Base-by-base conservation (phyloP, 2,888 invertebrate species). In the Lithosia quadra region DNA sequence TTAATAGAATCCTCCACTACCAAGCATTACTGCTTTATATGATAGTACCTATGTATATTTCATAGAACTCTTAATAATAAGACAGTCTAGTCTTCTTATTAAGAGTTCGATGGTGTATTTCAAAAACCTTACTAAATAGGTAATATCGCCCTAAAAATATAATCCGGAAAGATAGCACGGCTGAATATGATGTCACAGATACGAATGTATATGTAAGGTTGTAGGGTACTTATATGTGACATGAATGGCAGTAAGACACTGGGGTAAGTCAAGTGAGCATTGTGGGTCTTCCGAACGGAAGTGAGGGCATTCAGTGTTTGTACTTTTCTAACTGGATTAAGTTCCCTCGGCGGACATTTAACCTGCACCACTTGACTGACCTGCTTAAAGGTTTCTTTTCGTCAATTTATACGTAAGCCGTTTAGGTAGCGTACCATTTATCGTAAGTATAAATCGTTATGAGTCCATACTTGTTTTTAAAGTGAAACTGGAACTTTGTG, bases 321-420 rank as follows among this genome's bases (percentile, higher is more conserved):
- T 95, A 92, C 90, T 91, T 94, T 86, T 95, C 92, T 93, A 94
- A 95, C 90, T 87, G 92, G 95, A 93, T 95, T 94, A 94, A 81
- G 86, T 88, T 83, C 73, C 81, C 86, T 84, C 82, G 36, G 74
- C 82, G 87, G 90, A 89, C 92, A 88, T 91, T 95, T 95, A 94
- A 93, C 94, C 94, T 92, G 89, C 86, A 87, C 88, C 89, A 91
- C 92, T 92, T 91, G 87, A 84, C 81, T 93, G 93, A 92, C 92
- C 92, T 86, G 92, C 90, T 94, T 90, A 90, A 81, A 88, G 94
- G 94, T 93, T 94, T 94, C 94, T 88, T 92, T 91, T 88, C 82
- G 85, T 88, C 84, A 85, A 83, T 85, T 85, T 85, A 81, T 81
- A 78, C 77, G 61, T 88, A 87, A 90, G 86, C 89, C 82, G 84